Percentiles rank a stretch among this genome's conserved stretches.
phyloP scores from a whole-genome alignment of 2,113 vertebrate genomes.

The Hyaena hyaena region DNA sequence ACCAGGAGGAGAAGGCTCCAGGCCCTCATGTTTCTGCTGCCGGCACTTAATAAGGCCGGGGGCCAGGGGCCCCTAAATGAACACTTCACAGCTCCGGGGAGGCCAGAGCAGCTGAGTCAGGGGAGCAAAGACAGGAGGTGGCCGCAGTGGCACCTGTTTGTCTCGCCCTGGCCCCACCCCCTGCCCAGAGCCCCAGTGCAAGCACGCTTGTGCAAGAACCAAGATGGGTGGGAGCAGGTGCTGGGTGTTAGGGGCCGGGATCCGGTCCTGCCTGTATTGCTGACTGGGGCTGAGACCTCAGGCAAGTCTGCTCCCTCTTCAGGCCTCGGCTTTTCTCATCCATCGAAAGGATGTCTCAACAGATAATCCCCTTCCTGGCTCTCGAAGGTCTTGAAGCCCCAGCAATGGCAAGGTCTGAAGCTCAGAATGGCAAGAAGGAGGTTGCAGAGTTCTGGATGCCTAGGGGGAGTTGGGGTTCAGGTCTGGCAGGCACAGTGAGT shows the following conservation, averaged over 20 bases:
- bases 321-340: neutral
- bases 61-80: slow-evolving; percentile 22
- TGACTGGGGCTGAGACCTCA: neutral
- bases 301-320: neutral
- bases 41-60: neutral
- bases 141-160: neutral
- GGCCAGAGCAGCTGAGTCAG: slow-evolving; percentile 35
- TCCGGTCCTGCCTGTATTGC: neutral
- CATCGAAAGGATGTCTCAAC: neutral
- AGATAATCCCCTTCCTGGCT: neutral
- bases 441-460: neutral
- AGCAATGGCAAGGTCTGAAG: neutral
- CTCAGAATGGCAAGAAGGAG: neutral
- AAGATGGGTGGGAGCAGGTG: neutral
- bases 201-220: slow-evolving; percentile 32
- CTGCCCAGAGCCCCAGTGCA: neutral
- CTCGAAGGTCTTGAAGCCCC: neutral
- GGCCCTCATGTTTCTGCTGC: slow-evolving; percentile 65
- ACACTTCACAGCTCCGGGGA: neutral
- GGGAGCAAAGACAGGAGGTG: neutral
- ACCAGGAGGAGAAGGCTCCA: slow-evolving; percentile 59
- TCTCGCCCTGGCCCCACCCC: neutral
- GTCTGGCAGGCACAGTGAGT: neutral
- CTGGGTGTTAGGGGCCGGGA: neutral
- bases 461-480: neutral